A percentile compares a stretch with the other conserved stretches of the same genome.
Conservation (phyloP, 1,140 invertebrate species). For the Trichogramma pretiosum region DNA sequence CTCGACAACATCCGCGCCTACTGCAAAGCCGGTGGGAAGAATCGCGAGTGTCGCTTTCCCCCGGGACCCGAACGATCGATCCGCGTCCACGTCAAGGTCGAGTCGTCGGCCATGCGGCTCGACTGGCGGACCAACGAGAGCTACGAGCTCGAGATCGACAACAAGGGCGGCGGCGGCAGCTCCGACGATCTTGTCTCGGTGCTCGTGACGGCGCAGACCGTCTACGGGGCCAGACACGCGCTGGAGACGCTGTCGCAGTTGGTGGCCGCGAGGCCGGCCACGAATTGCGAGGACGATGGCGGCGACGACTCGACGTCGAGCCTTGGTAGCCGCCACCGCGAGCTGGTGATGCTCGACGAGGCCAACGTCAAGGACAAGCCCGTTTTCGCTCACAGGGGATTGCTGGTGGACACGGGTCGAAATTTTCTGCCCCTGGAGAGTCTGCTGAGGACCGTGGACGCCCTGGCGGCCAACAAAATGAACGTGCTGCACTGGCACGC, state of each 20-base stretch:
- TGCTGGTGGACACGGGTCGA: slow-evolving; percentile 67
- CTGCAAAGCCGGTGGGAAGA: too few species aligned
- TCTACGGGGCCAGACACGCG: slow-evolving; percentile 68
- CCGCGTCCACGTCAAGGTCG: slow-evolving; percentile 46
- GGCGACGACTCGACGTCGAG: too few species aligned
- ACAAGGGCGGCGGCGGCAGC: neutral
- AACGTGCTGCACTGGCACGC: slow-evolving; percentile 83
- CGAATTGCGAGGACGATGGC: slow-evolving; percentile 4
- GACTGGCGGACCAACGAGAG: slow-evolving; percentile 57
- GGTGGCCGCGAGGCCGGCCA: slow-evolving; percentile 37
- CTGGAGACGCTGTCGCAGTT: slow-evolving; percentile 68
- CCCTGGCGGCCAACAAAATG: slow-evolving; percentile 69
- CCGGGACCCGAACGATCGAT: slow-evolving; percentile 46
- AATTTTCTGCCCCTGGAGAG: slow-evolving; percentile 63
- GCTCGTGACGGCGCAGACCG: slow-evolving; percentile 53
- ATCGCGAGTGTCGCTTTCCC: too few species aligned
- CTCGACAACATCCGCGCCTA: slow-evolving; percentile 46
- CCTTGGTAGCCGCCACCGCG: neutral
- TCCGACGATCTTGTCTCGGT: slow-evolving; percentile 44
- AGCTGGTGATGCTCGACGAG: slow-evolving; percentile 32
- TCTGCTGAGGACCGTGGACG: slow-evolving; percentile 65
- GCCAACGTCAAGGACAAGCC: slow-evolving; percentile 37
- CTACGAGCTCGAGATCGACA: slow-evolving; percentile 51
- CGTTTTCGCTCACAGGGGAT: slow-evolving; percentile 51
- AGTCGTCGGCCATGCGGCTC: slow-evolving; percentile 42